Conservation (phyloP, 2,888 invertebrate species). For the Notocelia uddmanniana region DNA sequence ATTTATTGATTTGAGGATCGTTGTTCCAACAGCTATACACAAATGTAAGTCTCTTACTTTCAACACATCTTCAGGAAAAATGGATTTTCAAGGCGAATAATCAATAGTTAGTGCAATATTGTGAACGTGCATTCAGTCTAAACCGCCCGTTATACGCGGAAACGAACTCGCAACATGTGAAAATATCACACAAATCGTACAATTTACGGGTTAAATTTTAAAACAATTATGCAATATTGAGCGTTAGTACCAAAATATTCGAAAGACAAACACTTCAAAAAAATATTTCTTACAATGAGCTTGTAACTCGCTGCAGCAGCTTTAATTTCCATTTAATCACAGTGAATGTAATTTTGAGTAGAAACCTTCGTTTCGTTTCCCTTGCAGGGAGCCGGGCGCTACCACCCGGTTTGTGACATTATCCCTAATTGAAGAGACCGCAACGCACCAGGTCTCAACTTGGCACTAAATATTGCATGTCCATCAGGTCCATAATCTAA, state of each 20-base stretch:
- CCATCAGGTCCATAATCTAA: constrained; percentile 17
- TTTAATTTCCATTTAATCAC: constrained; percentile 38
- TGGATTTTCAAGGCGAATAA: too few species aligned
- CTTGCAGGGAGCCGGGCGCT: constrained; percentile 7
- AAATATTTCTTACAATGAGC: constrained; percentile 33
- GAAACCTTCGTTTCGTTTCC: constrained; percentile 29
- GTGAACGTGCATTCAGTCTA: not conserved
- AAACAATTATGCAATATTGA: constrained; percentile 43
- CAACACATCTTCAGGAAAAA: too few species aligned
- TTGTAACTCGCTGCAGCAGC: constrained; percentile 33
- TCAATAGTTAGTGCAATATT: too few species aligned
- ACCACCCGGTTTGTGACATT: constrained; percentile 37
- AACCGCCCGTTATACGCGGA: constrained; percentile 49
- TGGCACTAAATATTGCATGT: constrained; percentile 60
- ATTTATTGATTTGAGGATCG: too few species aligned
- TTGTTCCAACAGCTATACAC: too few species aligned
- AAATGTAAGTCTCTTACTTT: too few species aligned
- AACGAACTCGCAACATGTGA: constrained; percentile 35
- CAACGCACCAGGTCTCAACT: constrained; percentile 53
- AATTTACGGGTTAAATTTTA: constrained; percentile 6
- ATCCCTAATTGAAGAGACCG: constrained; percentile 30
- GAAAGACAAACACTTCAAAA: constrained; percentile 33
- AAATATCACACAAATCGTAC: constrained; percentile 32
- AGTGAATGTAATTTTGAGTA: constrained; percentile 35
- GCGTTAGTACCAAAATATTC: constrained; percentile 38